phyloP scores from a whole-genome alignment of 2,113 vertebrate genomes.

The Dicentrarchus labrax region DNA sequence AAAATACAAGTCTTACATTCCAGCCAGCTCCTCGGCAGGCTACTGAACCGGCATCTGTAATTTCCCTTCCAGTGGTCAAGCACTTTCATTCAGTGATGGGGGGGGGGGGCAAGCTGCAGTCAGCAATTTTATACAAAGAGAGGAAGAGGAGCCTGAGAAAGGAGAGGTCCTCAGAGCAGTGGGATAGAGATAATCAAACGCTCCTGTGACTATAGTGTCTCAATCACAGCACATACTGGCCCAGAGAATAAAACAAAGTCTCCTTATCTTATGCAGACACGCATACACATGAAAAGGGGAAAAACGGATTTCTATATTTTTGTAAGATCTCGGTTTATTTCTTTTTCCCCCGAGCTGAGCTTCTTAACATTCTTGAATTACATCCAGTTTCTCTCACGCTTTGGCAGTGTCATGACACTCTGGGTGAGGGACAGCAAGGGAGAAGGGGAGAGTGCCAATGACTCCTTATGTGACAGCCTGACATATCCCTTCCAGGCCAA shows the following conservation, averaged over 20 bases:
- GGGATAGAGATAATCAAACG: conserved; percentile 53
- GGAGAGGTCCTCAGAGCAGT: conserved; percentile 39
- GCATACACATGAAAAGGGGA: conserved; percentile 21
- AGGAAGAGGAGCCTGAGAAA: conserved; percentile 54
- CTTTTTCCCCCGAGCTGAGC: conserved; percentile 50
- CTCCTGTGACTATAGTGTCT: conserved; percentile 49
- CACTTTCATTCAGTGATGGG: conserved; percentile 66
- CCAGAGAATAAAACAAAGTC: conserved; percentile 58
- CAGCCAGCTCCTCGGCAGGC: conserved; percentile 54
- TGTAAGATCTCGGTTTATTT: conserved; percentile 61
- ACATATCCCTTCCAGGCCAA: conserved; percentile 68
- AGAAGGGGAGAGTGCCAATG: not conserved
- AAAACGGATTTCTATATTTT: conserved; percentile 47
- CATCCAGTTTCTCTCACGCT: conserved; percentile 60
- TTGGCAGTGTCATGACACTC: conserved; percentile 66
- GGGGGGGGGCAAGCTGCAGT: conserved; percentile 48
- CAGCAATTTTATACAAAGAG: conserved; percentile 67
- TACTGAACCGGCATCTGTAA: conserved; percentile 71
- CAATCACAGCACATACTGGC: conserved; percentile 49
- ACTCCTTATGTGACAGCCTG: conserved; percentile 65
- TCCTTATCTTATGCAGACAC: conserved; percentile 72
- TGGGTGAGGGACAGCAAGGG: conserved; percentile 42
- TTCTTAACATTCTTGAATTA: conserved; percentile 76
- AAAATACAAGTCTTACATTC: conserved; percentile 65
- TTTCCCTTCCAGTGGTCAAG: conserved; percentile 79